phyloP scores from a whole-genome alignment of 2,113 vertebrate species.

The Tapirus terrestris region DNA sequence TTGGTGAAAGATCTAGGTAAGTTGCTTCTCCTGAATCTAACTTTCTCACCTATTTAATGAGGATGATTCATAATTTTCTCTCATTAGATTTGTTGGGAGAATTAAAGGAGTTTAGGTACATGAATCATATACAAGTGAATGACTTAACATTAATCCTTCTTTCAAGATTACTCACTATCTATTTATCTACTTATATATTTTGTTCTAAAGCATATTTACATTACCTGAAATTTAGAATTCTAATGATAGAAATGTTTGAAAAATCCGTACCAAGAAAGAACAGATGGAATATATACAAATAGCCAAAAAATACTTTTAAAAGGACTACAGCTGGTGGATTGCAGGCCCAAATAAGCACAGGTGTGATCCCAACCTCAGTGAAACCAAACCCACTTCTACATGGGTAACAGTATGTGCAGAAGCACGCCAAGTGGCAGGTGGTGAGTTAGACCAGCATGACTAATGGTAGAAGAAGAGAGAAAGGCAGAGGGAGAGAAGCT shows the following conservation, averaged over 20 bases:
- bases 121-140: neutral
- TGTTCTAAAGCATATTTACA: neutral
- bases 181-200: neutral
- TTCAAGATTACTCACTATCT: neutral
- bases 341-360: neutral
- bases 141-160: neutral
- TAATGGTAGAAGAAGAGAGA: slow-evolving; percentile 49
- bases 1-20: neutral
- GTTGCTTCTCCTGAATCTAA: neutral
- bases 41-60: neutral
- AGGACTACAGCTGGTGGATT: neutral
- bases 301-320: neutral
- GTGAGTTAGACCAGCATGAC: slow-evolving; percentile 20
- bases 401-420: slow-evolving; percentile 20
- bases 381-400: neutral
- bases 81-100: neutral
- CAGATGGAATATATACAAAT: neutral
- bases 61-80: neutral
- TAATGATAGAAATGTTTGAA: neutral
- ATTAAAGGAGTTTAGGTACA: neutral
- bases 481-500: slow-evolving; percentile 45
- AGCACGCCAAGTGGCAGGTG: slow-evolving; percentile 45
- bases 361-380: neutral
- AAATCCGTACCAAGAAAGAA: neutral
- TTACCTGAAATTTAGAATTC: neutral